These are phyloP conservation scores for Lacerta bilineata DNA, from an alignment of 2,797 vertebrate species.

Conservation along the genomic window DNA sequence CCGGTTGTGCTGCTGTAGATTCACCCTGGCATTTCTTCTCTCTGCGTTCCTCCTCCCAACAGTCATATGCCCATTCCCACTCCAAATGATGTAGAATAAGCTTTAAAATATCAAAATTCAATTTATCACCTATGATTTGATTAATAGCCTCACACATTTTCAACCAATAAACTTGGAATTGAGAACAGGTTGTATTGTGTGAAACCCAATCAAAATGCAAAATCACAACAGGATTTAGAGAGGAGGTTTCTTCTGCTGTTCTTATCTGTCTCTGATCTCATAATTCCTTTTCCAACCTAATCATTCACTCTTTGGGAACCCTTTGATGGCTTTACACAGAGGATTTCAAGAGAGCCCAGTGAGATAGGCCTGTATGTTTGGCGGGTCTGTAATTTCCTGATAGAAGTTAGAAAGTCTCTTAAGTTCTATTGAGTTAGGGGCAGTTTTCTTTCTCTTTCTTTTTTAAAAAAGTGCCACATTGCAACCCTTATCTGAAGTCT, in stretches of 20 bases:
- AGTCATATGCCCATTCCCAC: no score
- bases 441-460: neutral
- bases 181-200: neutral
- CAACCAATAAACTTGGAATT: neutral
- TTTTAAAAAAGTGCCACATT: neutral
- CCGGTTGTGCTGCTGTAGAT: no score
- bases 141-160: neutral
- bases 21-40: no score
- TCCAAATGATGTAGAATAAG: no score
- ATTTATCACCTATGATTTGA: neutral
- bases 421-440: neutral
- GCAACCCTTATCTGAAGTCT: slow-evolving; percentile 28
- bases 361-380: neutral
- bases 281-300: neutral
- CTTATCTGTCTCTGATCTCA: neutral
- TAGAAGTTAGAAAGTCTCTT: neutral
- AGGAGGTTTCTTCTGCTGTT: neutral
- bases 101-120: neutral
- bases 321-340: no score
- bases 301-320: neutral
- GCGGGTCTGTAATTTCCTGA: neutral
- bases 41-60: no score
- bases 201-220: neutral
- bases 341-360: neutral
- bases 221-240: neutral